Conservation (phyloP, 2,888 invertebrate species). For the Metellina segmentata region DNA sequence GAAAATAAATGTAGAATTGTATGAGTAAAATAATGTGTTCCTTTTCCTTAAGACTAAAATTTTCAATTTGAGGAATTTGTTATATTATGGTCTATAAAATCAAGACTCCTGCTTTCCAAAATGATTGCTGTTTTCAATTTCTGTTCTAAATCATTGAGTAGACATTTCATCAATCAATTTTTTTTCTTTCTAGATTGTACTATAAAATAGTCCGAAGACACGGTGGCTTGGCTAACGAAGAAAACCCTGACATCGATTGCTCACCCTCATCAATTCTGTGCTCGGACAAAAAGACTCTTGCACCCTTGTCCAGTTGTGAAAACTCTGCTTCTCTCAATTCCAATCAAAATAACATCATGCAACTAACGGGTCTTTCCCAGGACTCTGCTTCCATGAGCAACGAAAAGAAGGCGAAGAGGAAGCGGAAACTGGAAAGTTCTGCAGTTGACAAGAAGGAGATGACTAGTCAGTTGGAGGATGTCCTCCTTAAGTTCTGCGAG, state of each 20-base stretch:
- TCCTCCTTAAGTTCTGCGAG: constrained; percentile 68
- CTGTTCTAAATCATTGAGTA: too few relatives aligned
- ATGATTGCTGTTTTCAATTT: too few relatives aligned
- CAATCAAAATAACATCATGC: background rate
- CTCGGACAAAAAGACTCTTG: constrained; percentile 23
- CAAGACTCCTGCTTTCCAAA: too few relatives aligned
- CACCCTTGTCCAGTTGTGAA: constrained; percentile 58
- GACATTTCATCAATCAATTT: too few relatives aligned
- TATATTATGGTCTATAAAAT: too few relatives aligned
- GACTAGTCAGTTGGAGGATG: constrained; percentile 50
- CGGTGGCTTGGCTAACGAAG: constrained; percentile 3
- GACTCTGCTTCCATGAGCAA: background rate
- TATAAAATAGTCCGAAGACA: constrained; percentile 68
- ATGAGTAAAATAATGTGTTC: background rate
- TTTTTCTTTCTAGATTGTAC: constrained; percentile 42
- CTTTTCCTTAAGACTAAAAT: background rate
- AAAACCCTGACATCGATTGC: constrained; percentile 6
- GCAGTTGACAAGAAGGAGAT: constrained; percentile 56
- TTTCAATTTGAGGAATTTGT: too few relatives aligned
- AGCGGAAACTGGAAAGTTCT: constrained; percentile 55
- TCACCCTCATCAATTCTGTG: background rate
- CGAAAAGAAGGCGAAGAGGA: constrained; percentile 50
- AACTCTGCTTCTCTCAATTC: constrained; percentile 49
- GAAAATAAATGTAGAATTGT: background rate
- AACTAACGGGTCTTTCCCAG: background rate